Conservation (phyloP, 2,113 vertebrate species). For the Suncus etruscus region DNA sequence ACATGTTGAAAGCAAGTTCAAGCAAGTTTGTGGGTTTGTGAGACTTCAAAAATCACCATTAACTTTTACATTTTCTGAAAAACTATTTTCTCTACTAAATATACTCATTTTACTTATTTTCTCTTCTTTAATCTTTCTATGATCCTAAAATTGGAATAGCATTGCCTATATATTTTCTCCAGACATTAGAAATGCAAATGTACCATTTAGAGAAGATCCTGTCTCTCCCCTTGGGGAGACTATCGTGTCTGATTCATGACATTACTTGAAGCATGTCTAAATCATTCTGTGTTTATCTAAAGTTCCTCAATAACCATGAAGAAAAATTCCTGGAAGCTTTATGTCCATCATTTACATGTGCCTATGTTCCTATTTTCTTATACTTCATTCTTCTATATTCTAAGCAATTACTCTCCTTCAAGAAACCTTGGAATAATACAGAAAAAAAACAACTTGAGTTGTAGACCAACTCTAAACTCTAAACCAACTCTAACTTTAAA, state of each 20-base stretch:
- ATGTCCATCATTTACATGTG: not conserved
- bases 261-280: conserved; percentile 50
- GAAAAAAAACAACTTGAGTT: not conserved
- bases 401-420: not conserved
- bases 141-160: conserved; percentile 23
- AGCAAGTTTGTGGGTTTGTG: not conserved
- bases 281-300: not conserved
- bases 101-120: conserved; percentile 9
- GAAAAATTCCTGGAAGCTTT: conserved; percentile 27
- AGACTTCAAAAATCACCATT: not conserved
- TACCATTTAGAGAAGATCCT: conserved; percentile 40
- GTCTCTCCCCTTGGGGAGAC: not conserved
- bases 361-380: not conserved
- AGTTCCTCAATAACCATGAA: not conserved
- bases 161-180: conserved; percentile 18
- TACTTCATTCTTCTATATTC: conserved; percentile 27
- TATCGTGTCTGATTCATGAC: not conserved
- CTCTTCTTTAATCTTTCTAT: not conserved
- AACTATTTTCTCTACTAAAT: conserved; percentile 15
- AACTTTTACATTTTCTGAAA: conserved; percentile 50
- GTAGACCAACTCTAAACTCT: conserved; percentile 11
- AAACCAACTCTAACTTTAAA: conserved; percentile 3
- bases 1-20: conserved; percentile 8
- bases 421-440: not conserved
- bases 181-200: conserved; percentile 42